phyloP scores from a whole-genome alignment of 2,113 vertebrate genomes.

The Poeciliopsis occidentalis region DNA sequence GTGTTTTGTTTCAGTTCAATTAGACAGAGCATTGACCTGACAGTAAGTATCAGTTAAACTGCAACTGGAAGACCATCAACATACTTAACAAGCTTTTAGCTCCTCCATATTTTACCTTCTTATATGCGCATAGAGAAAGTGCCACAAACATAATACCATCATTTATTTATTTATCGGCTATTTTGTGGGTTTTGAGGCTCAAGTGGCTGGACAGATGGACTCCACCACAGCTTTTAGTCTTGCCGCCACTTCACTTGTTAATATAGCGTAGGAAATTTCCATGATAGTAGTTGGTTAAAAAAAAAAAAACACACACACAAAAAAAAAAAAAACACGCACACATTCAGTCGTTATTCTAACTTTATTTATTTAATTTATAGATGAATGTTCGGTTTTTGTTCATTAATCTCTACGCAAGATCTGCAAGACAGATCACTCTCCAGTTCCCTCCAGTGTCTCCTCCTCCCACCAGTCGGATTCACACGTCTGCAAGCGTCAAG shows the following conservation, averaged over 20 bases:
- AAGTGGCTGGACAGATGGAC: too few species aligned
- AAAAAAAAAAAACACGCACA: too few species aligned
- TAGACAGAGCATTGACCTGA: constrained; percentile 36
- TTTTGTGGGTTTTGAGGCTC: constrained; percentile 45
- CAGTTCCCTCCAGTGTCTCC: constrained; percentile 20
- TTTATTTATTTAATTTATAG: too few species aligned
- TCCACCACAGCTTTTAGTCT: too few species aligned
- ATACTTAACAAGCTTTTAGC: constrained; percentile 66
- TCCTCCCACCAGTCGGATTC: too few species aligned
- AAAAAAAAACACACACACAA: too few species aligned
- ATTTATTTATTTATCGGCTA: constrained; percentile 3
- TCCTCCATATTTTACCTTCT: neutral
- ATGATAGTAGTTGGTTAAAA: constrained; percentile 35
- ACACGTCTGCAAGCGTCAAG: too few species aligned
- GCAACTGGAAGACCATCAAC: constrained; percentile 45
- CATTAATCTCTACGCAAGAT: too few species aligned
- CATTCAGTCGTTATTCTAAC: too few species aligned
- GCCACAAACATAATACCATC: neutral
- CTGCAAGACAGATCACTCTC: constrained; percentile 2
- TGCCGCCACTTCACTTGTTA: too few species aligned
- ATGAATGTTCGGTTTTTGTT: too few species aligned
- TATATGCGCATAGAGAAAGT: neutral
- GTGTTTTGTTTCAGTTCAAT: constrained; percentile 56
- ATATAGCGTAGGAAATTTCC: too few species aligned
- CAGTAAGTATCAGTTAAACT: constrained; percentile 66